A percentile compares a stretch with the other conserved stretches of the same genome.
phyloP scores from a whole-genome alignment of 2,888 invertebrate species.

The Phlogophora meticulosa region DNA sequence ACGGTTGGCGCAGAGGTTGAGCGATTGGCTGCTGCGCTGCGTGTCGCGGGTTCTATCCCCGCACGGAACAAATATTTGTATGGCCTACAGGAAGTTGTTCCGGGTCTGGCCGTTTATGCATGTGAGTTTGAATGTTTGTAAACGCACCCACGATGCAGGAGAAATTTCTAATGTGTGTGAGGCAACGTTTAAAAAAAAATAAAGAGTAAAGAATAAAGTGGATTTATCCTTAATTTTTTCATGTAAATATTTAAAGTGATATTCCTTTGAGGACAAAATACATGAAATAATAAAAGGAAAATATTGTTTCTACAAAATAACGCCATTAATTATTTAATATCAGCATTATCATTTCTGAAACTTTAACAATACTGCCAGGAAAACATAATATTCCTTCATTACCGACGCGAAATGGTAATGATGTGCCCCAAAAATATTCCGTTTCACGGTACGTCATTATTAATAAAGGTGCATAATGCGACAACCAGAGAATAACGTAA shows the following conservation, averaged over 20 bases:
- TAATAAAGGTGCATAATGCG: conserved; percentile 61
- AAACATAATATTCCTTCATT: conserved; percentile 43
- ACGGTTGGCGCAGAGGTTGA: no score
- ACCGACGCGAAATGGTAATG: conserved; percentile 44
- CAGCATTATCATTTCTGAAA: conserved; percentile 18
- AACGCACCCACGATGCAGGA: no score
- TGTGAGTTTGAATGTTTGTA: no score
- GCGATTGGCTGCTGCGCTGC: no score
- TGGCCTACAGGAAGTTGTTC: no score
- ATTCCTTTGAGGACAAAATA: no score
- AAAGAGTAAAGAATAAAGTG: no score
- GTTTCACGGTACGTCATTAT: conserved; percentile 59
- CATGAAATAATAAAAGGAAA: background rate
- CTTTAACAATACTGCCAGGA: conserved; percentile 21
- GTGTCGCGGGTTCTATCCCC: no score
- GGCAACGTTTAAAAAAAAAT: no score
- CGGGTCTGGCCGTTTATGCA: no score
- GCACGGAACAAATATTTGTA: no score
- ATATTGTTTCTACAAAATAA: background rate
- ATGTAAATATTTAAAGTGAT: background rate
- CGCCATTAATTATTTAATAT: conserved; percentile 10
- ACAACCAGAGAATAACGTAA: conserved; percentile 51
- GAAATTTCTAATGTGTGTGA: no score
- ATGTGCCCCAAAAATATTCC: conserved; percentile 59
- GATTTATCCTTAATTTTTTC: background rate